phyloP scores from a whole-genome alignment of 92 coral and sea anemone species.

The Epizoanthus fatuus region DNA sequence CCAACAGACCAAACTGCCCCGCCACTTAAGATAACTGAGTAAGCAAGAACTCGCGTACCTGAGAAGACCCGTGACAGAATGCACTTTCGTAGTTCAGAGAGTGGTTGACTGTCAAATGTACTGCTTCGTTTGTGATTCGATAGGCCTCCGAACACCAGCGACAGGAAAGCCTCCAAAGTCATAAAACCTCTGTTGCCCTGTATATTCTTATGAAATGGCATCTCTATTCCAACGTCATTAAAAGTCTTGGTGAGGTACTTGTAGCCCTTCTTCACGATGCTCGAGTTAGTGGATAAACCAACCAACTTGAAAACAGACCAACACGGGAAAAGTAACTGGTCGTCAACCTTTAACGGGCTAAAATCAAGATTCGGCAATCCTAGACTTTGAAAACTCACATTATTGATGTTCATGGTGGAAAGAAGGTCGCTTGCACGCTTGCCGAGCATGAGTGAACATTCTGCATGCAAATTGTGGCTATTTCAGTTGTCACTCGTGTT shows the following conservation, averaged over 20 bases:
- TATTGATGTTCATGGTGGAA: not conserved
- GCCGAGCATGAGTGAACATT: too few species aligned
- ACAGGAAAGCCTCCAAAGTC: not conserved
- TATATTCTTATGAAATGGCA: not conserved
- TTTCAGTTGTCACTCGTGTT: too few species aligned
- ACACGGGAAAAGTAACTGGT: not conserved
- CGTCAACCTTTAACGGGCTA: not conserved
- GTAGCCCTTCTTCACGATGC: not conserved
- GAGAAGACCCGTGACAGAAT: not conserved
- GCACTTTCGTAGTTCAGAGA: not conserved
- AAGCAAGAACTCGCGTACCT: not conserved
- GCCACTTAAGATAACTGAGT: too few species aligned
- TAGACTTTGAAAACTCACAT: not conserved
- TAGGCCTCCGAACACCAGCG: not conserved
- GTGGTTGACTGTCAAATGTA: not conserved
- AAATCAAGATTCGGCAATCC: not conserved
- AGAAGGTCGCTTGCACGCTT: too few species aligned
- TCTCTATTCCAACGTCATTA: not conserved
- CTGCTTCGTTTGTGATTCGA: not conserved
- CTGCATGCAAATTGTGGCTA: too few species aligned
- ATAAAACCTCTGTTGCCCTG: not conserved
- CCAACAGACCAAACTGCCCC: too few species aligned
- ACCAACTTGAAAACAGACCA: not conserved
- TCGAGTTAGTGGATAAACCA: not conserved
- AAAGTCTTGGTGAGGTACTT: not conserved